Evolutionary conservation across 1,140 invertebrate species (phyloP).

Genomic region (Aculops lycopersici): DNA sequence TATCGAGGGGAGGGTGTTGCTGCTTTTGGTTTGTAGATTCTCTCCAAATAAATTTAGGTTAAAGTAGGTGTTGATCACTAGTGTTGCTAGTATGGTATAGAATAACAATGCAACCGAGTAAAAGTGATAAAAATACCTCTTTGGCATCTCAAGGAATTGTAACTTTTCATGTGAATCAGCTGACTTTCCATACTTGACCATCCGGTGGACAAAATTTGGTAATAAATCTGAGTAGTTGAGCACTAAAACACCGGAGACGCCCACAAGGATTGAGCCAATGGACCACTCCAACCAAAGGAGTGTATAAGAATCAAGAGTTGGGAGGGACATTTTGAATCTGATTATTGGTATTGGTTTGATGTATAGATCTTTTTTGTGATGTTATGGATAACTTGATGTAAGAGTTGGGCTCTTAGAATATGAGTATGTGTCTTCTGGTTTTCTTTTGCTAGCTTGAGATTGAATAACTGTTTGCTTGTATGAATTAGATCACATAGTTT

Average conservation of each 20-base stretch:
- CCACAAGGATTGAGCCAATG: background rate
- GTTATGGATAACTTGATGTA: too few species aligned
- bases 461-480: too few species aligned
- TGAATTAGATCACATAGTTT: too few species aligned
- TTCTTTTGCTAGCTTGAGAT: too few species aligned
- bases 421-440: too few species aligned
- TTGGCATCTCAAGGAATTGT: conserved; percentile 1
- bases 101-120: conserved; percentile 12
- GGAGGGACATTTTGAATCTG: too few species aligned
- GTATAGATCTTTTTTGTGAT: too few species aligned
- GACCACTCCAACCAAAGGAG: conserved; percentile 5
- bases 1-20: background rate
- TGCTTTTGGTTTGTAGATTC: background rate
- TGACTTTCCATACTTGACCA: conserved; percentile 7
- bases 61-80: background rate
- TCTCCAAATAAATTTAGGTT: conserved; percentile 1
- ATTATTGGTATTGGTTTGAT: too few species aligned
- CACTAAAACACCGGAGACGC: conserved; percentile 3
- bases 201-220: conserved; percentile 4
- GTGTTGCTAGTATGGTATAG: conserved; percentile 3
- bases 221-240: conserved; percentile 1
- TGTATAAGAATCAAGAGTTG: too few species aligned
- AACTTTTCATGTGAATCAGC: conserved; percentile 3
- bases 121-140: conserved; percentile 13
- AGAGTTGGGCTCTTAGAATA: too few species aligned